Evolutionary conservation across 2,888 invertebrate genomes (phyloP).

Genomic region (Malthinus seriepunctatus): DNA sequence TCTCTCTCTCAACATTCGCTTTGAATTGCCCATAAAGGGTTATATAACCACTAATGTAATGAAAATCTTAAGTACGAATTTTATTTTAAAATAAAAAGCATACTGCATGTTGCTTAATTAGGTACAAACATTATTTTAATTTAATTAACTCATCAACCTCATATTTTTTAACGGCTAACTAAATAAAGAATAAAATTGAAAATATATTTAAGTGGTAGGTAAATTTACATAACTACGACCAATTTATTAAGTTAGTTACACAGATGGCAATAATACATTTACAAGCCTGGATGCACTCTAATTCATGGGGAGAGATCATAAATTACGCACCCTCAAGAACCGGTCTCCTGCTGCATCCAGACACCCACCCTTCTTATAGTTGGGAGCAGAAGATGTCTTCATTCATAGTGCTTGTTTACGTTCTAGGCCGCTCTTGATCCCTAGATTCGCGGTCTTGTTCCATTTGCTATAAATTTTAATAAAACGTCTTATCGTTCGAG

Average conservation of each 20-base stretch:
- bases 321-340: slow-evolving; percentile 40
- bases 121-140: too few relatives aligned
- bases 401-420: slow-evolving; percentile 46
- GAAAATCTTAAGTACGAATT: too few relatives aligned
- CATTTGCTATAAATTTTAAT: slow-evolving; percentile 49
- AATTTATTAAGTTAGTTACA: slow-evolving; percentile 47
- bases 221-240: slow-evolving; percentile 35
- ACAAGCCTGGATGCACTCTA: slow-evolving; percentile 51
- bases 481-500: slow-evolving; percentile 43
- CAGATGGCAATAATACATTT: slow-evolving; percentile 50
- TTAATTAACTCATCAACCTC: too few relatives aligned
- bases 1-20: too few relatives aligned
- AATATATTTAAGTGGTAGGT: slow-evolving; percentile 8
- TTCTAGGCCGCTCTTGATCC: slow-evolving; percentile 41
- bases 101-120: too few relatives aligned
- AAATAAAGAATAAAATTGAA: too few relatives aligned
- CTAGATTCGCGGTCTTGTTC: slow-evolving; percentile 41
- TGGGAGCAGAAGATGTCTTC: slow-evolving; percentile 42
- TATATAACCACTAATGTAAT: too few relatives aligned
- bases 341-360: slow-evolving; percentile 28
- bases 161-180: too few relatives aligned
- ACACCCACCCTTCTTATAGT: slow-evolving; percentile 25
- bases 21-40: too few relatives aligned
- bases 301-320: slow-evolving; percentile 48
- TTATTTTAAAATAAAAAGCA: too few relatives aligned